These are phyloP conservation scores for Choloepus hoffmanni DNA, from an alignment of 2,113 vertebrate genomes.

Conservation along the genomic window DNA sequence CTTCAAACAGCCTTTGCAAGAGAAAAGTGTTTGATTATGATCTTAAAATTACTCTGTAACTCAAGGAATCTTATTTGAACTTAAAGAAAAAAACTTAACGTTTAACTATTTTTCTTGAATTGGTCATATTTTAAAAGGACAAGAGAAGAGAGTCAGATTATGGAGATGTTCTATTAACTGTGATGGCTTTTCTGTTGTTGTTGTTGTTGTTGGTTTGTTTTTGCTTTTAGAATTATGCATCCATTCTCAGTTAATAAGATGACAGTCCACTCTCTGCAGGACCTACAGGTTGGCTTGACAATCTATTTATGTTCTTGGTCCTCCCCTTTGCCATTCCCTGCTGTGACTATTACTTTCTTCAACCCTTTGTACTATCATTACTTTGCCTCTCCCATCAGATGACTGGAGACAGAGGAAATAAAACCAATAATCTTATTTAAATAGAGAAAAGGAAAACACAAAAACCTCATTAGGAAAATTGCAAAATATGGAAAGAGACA, in stretches of 20 bases:
- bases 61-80: constrained; percentile 54
- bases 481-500: neutral
- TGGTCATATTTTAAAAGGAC: neutral
- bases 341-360: neutral
- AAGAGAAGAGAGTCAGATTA: neutral
- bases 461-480: neutral
- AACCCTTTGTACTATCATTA: neutral
- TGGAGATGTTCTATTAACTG: neutral
- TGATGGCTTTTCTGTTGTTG: too few relatives aligned
- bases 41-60: constrained; percentile 49
- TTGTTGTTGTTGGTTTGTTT: neutral
- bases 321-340: neutral
- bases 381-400: neutral
- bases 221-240: neutral
- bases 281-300: neutral
- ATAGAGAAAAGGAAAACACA: neutral
- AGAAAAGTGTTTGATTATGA: constrained; percentile 10
- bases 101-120: neutral
- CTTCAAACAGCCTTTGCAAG: neutral
- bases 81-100: neutral
- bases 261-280: neutral
- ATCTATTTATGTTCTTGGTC: neutral
- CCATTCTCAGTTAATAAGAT: neutral
- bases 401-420: neutral
- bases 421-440: neutral